Conservation (phyloP, 2,113 vertebrate species). For the Thalassoma bifasciatum region DNA sequence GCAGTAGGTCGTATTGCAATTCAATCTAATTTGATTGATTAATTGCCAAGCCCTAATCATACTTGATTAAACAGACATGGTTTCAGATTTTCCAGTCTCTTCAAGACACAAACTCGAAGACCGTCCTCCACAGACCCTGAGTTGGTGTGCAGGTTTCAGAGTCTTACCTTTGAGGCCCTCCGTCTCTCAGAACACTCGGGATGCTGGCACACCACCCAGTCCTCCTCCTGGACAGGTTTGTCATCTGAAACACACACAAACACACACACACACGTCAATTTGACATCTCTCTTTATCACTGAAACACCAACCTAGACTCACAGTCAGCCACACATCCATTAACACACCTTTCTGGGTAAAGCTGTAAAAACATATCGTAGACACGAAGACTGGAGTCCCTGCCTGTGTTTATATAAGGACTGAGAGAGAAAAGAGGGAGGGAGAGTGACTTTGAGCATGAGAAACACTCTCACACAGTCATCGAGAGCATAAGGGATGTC, state of each 20-base stretch:
- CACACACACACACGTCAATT: background rate
- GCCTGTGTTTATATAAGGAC: constrained; percentile 48
- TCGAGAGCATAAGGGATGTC: constrained; percentile 7
- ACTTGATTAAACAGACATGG: too few relatives aligned
- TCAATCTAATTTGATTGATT: too few relatives aligned
- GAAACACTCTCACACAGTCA: constrained; percentile 35
- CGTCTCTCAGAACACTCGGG: constrained; percentile 85
- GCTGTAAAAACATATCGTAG: constrained; percentile 46
- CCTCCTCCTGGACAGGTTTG: constrained; percentile 84
- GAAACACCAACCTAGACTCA: constrained; percentile 31
- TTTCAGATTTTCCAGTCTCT: too few relatives aligned
- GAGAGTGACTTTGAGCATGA: constrained; percentile 16
- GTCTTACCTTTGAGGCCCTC: constrained; percentile 88
- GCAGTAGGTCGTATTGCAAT: too few relatives aligned
- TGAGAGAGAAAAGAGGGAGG: background rate
- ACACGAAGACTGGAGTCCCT: constrained; percentile 14
- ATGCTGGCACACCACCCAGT: constrained; percentile 87
- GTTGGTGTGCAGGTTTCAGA: background rate
- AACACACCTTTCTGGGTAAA: constrained; percentile 51
- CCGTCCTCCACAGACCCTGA: background rate
- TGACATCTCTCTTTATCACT: constrained; percentile 31
- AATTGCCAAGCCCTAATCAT: too few relatives aligned
- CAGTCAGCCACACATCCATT: constrained; percentile 19
- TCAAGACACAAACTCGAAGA: too few relatives aligned
- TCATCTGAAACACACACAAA: constrained; percentile 83